Percentiles rank a stretch among this genome's conserved stretches.
Conservation (phyloP, 2,888 invertebrate genomes). For the Gymnocheta viridis region DNA sequence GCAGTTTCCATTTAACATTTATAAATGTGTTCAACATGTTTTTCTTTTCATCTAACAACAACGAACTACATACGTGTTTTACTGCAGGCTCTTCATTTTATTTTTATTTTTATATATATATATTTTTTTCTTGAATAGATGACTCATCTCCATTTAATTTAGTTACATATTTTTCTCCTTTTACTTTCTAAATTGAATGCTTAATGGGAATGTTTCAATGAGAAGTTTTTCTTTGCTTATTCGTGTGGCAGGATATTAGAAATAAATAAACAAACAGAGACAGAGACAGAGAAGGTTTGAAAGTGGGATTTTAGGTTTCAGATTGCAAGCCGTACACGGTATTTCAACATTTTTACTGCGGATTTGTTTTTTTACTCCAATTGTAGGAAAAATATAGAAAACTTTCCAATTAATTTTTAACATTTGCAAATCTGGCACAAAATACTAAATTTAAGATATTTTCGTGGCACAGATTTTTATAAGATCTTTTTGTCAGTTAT, state of each 20-base stretch:
- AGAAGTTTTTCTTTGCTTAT: neutral
- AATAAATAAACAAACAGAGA: neutral
- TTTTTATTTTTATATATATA: neutral
- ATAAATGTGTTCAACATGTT: constrained; percentile 43
- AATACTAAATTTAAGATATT: no score
- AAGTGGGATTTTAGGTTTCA: no score
- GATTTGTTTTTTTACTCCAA: no score
- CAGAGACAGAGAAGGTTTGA: no score
- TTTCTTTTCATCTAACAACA: constrained; percentile 14
- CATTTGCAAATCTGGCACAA: no score
- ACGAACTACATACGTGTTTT: neutral
- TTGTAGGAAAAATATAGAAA: no score
- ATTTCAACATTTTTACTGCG: no score
- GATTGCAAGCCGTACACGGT: no score
- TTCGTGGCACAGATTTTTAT: no score
- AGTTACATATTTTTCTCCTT: constrained; percentile 4
- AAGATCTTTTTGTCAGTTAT: no score
- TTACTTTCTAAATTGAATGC: constrained; percentile 7
- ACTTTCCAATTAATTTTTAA: no score
- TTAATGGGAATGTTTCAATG: constrained; percentile 39
- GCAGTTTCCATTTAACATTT: constrained; percentile 43
- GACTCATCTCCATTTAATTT: constrained; percentile 30
- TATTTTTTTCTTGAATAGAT: neutral
- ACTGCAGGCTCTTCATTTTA: constrained; percentile 26
- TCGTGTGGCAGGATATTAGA: neutral